Conservation (phyloP, 2,113 vertebrate genomes). For the Rhinolophus ferrumequinum region DNA sequence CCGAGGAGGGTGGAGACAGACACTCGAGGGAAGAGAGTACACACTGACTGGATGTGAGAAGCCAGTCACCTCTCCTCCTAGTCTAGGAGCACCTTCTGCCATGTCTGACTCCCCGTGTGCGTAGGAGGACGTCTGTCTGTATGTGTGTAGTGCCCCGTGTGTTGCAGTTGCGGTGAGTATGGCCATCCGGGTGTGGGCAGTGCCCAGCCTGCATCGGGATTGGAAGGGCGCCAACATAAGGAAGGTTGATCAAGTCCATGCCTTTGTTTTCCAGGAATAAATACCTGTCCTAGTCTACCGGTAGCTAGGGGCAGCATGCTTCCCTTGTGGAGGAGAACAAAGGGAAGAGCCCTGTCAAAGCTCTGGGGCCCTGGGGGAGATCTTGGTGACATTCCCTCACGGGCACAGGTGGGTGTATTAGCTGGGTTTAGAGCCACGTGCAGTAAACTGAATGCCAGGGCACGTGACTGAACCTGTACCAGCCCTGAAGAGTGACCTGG, state of each 20-base stretch:
- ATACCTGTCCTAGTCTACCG: not conserved
- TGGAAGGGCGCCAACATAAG: conserved; percentile 58
- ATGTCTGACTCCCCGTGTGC: conserved; percentile 16
- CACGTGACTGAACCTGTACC: not conserved
- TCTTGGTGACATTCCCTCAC: not conserved
- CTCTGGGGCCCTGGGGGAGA: not conserved
- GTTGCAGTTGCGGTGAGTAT: conserved; percentile 48
- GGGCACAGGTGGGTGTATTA: not conserved
- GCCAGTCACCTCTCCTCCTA: conserved; percentile 54
- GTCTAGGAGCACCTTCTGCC: conserved; percentile 42
- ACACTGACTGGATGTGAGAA: conserved; percentile 49
- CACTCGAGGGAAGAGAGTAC: conserved; percentile 49
- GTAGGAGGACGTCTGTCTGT: conserved; percentile 48
- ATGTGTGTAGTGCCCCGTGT: conserved; percentile 1
- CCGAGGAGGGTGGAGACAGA: conserved; percentile 32
- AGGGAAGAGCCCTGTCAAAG: not conserved
- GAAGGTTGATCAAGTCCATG: conserved; percentile 26
- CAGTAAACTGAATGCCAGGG: not conserved
- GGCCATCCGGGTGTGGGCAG: not conserved
- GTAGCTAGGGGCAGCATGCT: not conserved
- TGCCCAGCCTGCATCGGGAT: conserved; percentile 37
- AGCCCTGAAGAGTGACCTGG: not conserved
- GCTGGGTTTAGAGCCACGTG: not conserved
- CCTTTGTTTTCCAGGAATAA: not conserved
- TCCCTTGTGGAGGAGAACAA: not conserved